Evolutionary conservation across 2,113 vertebrate species (phyloP).

Genomic region (Donacobius atricapilla): DNA sequence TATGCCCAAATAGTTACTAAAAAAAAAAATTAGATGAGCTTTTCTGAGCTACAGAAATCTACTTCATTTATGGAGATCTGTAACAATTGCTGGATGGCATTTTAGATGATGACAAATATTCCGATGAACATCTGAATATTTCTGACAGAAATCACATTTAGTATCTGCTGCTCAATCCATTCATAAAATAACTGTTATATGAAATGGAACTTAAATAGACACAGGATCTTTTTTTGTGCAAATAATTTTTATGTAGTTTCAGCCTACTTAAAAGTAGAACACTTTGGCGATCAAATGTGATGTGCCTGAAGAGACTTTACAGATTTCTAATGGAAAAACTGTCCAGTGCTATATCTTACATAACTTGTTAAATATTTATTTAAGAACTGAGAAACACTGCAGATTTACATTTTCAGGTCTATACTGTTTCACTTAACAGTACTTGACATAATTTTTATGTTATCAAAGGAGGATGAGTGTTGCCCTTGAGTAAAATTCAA

Average conservation of each 20-base stretch:
- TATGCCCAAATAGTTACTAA: not conserved
- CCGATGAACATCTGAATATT: not conserved
- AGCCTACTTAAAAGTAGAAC: not conserved
- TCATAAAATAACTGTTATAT: not conserved
- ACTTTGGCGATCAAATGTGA: not conserved
- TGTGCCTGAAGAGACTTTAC: not conserved
- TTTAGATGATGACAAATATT: not conserved
- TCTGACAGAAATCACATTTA: not conserved
- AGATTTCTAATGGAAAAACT: not conserved
- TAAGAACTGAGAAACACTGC: not conserved
- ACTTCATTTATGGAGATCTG: not conserved
- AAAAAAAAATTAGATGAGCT: not conserved
- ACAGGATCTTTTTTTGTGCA: not conserved
- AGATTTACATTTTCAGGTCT: not conserved
- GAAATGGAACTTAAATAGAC: not conserved
- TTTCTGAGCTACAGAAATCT: not conserved
- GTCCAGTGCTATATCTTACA: not conserved
- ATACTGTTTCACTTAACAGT: not conserved
- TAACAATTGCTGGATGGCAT: not conserved
- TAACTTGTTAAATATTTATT: not conserved
- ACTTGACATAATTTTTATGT: not conserved
- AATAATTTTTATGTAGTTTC: not conserved
- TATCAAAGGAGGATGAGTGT: not conserved
- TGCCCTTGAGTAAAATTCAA: not conserved
- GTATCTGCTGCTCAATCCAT: not conserved